These are phyloP conservation scores for Sebastes matsubarae DNA, from an alignment of 2,797 vertebrate species.

Conservation along the genomic window DNA sequence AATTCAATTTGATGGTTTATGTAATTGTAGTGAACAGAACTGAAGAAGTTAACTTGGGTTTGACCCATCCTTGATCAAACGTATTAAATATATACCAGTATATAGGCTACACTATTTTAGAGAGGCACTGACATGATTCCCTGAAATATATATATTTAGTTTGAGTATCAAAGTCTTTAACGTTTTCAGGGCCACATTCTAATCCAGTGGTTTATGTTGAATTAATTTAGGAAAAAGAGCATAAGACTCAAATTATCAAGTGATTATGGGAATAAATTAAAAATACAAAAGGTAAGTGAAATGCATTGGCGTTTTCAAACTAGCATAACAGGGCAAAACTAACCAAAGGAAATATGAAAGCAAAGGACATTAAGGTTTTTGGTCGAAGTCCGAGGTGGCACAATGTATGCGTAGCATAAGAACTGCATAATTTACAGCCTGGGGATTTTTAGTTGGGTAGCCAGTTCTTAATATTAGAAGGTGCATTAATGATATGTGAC, in stretches of 20 bases:
- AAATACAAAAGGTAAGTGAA: background rate
- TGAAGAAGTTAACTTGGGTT: background rate
- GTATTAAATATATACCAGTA: background rate
- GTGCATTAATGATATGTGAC: background rate
- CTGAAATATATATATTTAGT: background rate
- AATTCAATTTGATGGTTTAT: background rate
- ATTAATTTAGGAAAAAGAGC: background rate
- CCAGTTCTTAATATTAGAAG: background rate
- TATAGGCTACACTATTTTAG: background rate
- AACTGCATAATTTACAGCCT: background rate
- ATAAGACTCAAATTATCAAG: background rate
- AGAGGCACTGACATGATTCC: background rate
- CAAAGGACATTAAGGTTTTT: background rate
- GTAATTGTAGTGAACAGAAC: too few relatives aligned
- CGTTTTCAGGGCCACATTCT: too few relatives aligned
- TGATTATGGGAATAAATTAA: background rate
- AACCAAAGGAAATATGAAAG: background rate
- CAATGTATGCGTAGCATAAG: background rate
- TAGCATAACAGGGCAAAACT: background rate
- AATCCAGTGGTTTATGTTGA: background rate
- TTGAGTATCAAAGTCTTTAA: background rate
- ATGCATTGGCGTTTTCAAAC: background rate
- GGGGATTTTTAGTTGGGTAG: background rate
- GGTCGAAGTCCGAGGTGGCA: too few relatives aligned
- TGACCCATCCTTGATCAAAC: background rate